These are phyloP conservation scores for Phenacoccus solenopsis DNA, from an alignment of 1,140 invertebrate genomes.

Conservation along the genomic window DNA sequence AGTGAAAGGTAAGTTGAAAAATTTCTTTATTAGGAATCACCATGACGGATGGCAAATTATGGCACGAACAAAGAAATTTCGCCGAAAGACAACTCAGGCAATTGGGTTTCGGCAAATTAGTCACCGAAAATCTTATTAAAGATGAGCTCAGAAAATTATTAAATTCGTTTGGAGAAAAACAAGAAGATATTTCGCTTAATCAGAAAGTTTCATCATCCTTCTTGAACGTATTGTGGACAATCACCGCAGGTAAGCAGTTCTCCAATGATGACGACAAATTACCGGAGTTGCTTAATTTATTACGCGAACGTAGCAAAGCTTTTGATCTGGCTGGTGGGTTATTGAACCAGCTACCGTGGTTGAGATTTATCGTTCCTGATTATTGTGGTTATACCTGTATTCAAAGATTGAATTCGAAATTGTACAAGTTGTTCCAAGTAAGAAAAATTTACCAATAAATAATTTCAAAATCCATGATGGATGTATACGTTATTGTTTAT, in stretches of 20 bases:
- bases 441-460: neutral
- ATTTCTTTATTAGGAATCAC: slow-evolving; percentile 45
- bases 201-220: slow-evolving; percentile 35
- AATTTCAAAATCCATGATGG: neutral
- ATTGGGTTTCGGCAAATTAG: slow-evolving; percentile 57
- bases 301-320: slow-evolving; percentile 45
- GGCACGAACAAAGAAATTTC: slow-evolving; percentile 62
- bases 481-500: too few relatives aligned
- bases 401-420: slow-evolving; percentile 43
- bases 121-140: slow-evolving; percentile 56
- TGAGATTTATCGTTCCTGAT: slow-evolving; percentile 51
- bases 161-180: slow-evolving; percentile 34
- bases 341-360: slow-evolving; percentile 52
- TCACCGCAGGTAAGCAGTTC: slow-evolving; percentile 49
- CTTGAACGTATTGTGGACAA: slow-evolving; percentile 60
- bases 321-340: slow-evolving; percentile 58
- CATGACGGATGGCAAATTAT: slow-evolving; percentile 57
- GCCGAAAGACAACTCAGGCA: slow-evolving; percentile 51
- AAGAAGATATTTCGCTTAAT: slow-evolving; percentile 31
- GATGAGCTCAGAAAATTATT: slow-evolving; percentile 44
- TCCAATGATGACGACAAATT: slow-evolving; percentile 33
- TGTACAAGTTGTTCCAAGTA: slow-evolving; percentile 28
- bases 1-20: neutral
- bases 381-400: slow-evolving; percentile 53
- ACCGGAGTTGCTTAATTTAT: slow-evolving; percentile 43